A percentile compares a stretch with the other conserved stretches of the same genome.
phyloP scores from a whole-genome alignment of 2,888 invertebrate genomes.

The Mesorhabditis spiculigera region DNA sequence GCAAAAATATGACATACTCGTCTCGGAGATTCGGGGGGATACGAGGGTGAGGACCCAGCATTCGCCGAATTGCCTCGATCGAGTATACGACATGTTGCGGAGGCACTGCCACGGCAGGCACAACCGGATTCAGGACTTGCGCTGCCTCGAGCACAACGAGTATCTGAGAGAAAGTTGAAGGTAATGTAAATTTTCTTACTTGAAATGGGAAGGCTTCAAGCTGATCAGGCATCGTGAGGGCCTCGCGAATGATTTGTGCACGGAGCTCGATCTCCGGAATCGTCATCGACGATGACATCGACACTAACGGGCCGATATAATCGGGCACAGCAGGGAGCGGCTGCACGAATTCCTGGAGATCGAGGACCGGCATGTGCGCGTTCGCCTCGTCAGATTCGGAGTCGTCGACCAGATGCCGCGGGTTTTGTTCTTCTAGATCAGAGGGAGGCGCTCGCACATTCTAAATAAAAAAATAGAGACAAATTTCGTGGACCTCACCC shows the following conservation, averaged over 20 bases:
- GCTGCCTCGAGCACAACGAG: background rate
- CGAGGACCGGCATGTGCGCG: no score
- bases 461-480: no score
- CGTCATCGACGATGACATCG: slow-evolving; percentile 1
- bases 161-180: background rate
- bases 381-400: no score
- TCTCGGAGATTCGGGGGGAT: background rate
- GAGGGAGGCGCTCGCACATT: no score
- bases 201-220: background rate
- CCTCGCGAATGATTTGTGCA: background rate
- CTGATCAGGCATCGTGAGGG: background rate
- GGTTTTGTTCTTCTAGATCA: no score
- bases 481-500: no score
- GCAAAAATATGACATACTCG: background rate
- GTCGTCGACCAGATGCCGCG: no score
- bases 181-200: background rate
- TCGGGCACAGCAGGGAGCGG: background rate
- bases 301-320: background rate
- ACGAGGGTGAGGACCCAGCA: background rate
- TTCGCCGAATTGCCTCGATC: background rate
- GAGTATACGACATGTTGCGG: background rate
- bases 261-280: background rate
- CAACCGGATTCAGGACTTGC: background rate
- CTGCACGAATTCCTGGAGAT: no score
- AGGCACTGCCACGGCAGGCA: background rate